Evolutionary conservation across 2,888 invertebrate genomes (phyloP), one percentile per base, ranked within the genome.

Genomic region (Gastracanthus pulcherrimus): DNA sequence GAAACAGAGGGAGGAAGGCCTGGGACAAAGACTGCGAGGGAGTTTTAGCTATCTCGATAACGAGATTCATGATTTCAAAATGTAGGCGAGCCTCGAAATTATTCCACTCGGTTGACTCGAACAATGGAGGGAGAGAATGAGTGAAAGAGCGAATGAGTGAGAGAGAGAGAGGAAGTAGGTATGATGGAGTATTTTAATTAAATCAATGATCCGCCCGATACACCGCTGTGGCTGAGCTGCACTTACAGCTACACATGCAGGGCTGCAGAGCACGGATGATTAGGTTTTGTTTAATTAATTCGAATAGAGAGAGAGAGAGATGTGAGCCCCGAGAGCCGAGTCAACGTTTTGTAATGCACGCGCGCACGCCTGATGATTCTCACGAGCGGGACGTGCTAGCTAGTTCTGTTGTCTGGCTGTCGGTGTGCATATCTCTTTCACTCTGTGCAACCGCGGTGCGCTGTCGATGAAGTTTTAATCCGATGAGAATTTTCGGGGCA

Each of bases 101-200:
- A 36, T 77, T 70, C 70, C 31, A 62, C 48, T 77, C 29, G 62
- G 13, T 60, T 45, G 23, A 3, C 60, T 58, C 38, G 62, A 77
- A 70, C 77, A 70, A 77, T 77, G 48, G 34, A 1, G 48, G 3
- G 48, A 11, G 41, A 41, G 19, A 29, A 26, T 1, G 66, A 48
- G 3, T n/a, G 41, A 19, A 41, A 31, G 58, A 13, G 48, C 16
- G 34, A 29, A 62, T n/a, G n/a, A 29, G 23, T 1, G 66, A 48
- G 3, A 29, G 41, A 19, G 58, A 31, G 58, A 13, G 48, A 16
- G 34, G 41, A 62, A 70, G 67, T 58, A 69, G 69, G 76, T 76
- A 76, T 69, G 67, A 76, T 69, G 58, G 70, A 77, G 77, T 70
- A 77, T 77, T 77, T 77, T 77, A 77, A 77, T 77, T 77, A 77